Evolutionary conservation across 2,113 vertebrate genomes (phyloP), one percentile per base, ranked within the genome.

Genomic region (Lycaon pictus): DNA sequence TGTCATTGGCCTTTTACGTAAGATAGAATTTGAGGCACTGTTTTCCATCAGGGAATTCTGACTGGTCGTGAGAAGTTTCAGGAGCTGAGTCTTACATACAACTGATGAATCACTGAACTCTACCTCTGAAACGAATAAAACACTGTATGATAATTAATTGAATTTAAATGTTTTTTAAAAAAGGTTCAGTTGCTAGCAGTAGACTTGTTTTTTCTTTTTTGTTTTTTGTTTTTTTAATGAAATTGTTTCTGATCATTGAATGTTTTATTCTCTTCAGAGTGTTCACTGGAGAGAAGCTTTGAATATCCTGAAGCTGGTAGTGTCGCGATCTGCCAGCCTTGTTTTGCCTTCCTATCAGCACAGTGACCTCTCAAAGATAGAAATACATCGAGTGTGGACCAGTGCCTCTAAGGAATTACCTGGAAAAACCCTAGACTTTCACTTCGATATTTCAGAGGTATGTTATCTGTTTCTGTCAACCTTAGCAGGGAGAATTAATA

Each of bases 391-490:
- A 37, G 99, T 99, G 48, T 99, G 99, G 99, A 99, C 99, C 11
- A 99, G 99, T 43, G 99, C 99, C 6, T 99, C 99, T 35, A 99
- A 99, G 97, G 99, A 99, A 67, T 98, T 99, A 48, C 99, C 99
- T 4, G 99, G 99, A 51, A 99, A 99, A 98, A 99, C 99, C 5
- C 98, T 99, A 95, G 99, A 99, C 96, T 99, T 99, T 95, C 99
- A 99, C 93, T 99, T 99, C 90, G 99, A 99, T 98, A 99, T 99
- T 96, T 99, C 99, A 35, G 99, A 99, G 99, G 99, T 99, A 7
- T 32, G n/a, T 76, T n/a, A 63, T 69, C 62, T 53, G 7, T 74
- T 79, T 58, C 93, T n/a, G 19, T 77, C 53, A 82, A 56, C 37
- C 60, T 71, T 0, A 71, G 62, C 51, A 10, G 65, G 58, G 35